These are phyloP conservation scores for Falco columbarius DNA, from an alignment of 2,797 vertebrate genomes.

Conservation along the genomic window DNA sequence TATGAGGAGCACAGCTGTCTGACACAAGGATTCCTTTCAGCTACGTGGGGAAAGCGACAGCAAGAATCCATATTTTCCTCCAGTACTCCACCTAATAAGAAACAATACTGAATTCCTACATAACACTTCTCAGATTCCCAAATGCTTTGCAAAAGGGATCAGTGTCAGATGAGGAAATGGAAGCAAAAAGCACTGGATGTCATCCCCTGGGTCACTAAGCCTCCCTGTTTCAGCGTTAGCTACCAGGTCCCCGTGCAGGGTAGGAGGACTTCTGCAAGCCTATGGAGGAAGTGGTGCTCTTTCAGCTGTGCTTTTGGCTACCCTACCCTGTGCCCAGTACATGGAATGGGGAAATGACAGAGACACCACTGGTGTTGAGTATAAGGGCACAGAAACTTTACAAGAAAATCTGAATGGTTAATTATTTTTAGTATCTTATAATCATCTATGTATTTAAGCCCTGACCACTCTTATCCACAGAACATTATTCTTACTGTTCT, in stretches of 20 bases:
- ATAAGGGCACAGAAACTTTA: neutral
- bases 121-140: neutral
- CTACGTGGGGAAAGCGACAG: neutral
- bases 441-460: neutral
- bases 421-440: neutral
- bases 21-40: neutral
- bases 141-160: neutral
- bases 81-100: neutral
- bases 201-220: neutral
- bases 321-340: neutral
- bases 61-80: neutral
- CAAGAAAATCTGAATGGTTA: neutral
- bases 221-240: neutral
- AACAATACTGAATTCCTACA: neutral
- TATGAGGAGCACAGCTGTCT: neutral
- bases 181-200: neutral
- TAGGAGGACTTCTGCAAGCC: neutral
- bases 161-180: neutral
- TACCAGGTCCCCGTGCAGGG: neutral
- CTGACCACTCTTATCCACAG: neutral
- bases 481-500: neutral
- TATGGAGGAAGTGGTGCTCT: neutral
- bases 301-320: neutral
- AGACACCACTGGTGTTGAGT: rapidly evolving
- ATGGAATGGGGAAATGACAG: neutral